These are phyloP conservation scores for Ophonus ardosiacus DNA, from an alignment of 2,888 invertebrate genomes.

Conservation along the genomic window DNA sequence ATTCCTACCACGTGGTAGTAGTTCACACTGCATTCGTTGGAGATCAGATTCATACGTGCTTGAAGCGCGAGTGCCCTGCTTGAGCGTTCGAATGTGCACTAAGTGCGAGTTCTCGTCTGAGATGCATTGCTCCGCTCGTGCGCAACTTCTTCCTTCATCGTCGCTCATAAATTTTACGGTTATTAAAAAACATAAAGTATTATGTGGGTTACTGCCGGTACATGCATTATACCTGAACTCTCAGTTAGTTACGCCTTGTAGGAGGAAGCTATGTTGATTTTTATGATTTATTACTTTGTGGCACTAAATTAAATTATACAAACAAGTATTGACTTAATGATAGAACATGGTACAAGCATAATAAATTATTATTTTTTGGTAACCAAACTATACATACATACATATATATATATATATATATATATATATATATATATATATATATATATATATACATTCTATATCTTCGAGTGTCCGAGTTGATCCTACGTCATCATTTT, in stretches of 20 bases:
- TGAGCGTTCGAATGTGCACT: neutral
- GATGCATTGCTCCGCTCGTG: neutral
- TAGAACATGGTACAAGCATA: neutral
- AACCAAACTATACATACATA: too few species aligned
- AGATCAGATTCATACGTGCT: constrained; percentile 39
- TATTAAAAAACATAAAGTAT: constrained; percentile 42
- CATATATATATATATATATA: too few species aligned
- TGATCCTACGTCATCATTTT: too few species aligned
- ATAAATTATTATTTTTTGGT: too few species aligned
- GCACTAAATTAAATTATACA: neutral
- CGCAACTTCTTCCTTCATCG: constrained; percentile 15
- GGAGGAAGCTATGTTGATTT: neutral
- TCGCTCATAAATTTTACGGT: constrained; percentile 37
- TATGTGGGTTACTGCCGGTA: constrained; percentile 14
- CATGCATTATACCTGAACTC: constrained; percentile 19
- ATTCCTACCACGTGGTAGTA: neutral
- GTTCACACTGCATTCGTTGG: constrained; percentile 13
- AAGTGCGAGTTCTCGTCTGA: neutral
- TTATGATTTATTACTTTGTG: neutral
- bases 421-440: too few species aligned
- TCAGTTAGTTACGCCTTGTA: neutral
- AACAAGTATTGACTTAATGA: neutral
- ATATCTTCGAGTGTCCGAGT: too few species aligned
- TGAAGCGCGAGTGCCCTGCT: neutral
- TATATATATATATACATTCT: too few species aligned